Evolutionary conservation across 2,113 vertebrate species (phyloP), one percentile per base, ranked within the genome.

Genomic region (Strix uralensis): DNA sequence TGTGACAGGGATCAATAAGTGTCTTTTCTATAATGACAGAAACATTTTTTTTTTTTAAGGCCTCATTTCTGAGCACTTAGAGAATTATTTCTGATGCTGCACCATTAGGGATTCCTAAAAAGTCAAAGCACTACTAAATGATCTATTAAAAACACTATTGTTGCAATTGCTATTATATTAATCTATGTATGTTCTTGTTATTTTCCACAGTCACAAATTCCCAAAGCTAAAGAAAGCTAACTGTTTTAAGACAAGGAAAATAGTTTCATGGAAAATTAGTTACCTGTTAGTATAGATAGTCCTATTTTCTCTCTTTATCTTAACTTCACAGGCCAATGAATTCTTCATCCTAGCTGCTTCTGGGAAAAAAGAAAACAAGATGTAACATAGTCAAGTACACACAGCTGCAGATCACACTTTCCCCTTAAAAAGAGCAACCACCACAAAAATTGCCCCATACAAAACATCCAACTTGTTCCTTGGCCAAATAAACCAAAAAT

Each of bases 101-200:
- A 65, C 71, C 71, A 88, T 96, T 95, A 96, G n/a, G 17, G 57
- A 75, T 23, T 86, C 47, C 78, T 95, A 81, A 63, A 91, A 96
- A 96, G 95, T 91, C 83, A 96, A 96, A 96, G 92, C 63, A 70
- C 57, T 67, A 87, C 77, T 93, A 96, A 97, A 86, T 30, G 75
- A 90, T 89, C 88, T 96, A 77, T 90, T 94, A 91, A 91, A 95
- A 72, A 4, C 49, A 81, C 51, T 67, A 88, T 90, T 95, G 51
- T 96, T 92, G 54, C 82, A 61, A 86, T 63, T 90, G 88, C 75
- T 88, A 65, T 94, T 94, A 94, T 90, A 86, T 32, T 97, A 92
- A 95, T 96, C 81, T 90, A 58, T 55, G 32, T 92, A 78, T 71
- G 65, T 86, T 93, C 90, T 96, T 96, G 40, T 93, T 92, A 86